Conservation (phyloP, 1,140 invertebrate species). For the Holotrichia oblita region DNA sequence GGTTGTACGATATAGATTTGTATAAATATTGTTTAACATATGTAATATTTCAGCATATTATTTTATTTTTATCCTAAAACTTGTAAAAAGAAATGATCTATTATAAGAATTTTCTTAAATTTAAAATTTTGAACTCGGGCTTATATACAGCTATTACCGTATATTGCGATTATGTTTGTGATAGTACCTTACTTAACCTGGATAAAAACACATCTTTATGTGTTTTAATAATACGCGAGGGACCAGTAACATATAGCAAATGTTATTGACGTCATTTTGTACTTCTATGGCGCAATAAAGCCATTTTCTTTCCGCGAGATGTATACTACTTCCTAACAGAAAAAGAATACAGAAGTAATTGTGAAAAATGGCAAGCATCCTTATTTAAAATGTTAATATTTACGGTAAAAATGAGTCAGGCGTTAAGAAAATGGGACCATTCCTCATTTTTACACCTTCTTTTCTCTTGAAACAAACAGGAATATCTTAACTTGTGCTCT, state of each 20-base stretch:
- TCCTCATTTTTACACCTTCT: not conserved
- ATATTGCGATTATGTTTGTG: too few species aligned
- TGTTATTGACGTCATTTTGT: slow-evolving; percentile 25
- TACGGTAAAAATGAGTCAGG: not conserved
- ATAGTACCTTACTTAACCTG: not conserved
- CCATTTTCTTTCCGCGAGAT: not conserved
- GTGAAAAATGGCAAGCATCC: not conserved
- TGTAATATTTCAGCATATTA: too few species aligned
- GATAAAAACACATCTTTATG: not conserved
- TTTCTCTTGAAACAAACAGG: not conserved
- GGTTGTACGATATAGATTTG: too few species aligned
- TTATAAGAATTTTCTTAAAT: too few species aligned
- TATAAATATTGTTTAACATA: too few species aligned
- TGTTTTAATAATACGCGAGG: not conserved
- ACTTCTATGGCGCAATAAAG: slow-evolving; percentile 1
- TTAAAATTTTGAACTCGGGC: too few species aligned
- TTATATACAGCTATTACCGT: too few species aligned
- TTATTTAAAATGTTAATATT: slow-evolving; percentile 28
- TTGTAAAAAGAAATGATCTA: too few species aligned
- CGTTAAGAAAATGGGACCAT: slow-evolving; percentile 19
- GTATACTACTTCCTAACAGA: not conserved
- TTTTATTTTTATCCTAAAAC: too few species aligned
- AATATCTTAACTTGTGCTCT: not conserved
- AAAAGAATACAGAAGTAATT: slow-evolving; percentile 13
- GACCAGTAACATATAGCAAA: not conserved